Evolutionary conservation across 2,888 invertebrate genomes (phyloP), one percentile per base, ranked within the genome.

Genomic region (Adela reaumurella): DNA sequence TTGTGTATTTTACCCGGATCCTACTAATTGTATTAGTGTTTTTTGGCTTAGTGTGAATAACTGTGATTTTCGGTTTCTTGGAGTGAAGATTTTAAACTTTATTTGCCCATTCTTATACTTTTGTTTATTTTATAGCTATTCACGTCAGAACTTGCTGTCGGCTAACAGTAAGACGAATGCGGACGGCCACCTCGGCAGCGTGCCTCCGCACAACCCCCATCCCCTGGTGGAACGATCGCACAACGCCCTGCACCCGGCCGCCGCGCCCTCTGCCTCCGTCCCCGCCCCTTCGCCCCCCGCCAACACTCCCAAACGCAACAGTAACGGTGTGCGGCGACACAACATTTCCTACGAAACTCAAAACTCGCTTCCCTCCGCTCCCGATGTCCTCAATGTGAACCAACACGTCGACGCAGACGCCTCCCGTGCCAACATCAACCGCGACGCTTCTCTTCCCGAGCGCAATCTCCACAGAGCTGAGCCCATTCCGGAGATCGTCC

Each of bases 141-240:
- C 94, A 35, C 86, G 93, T 48, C 94, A 94, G 77, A 94, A 94
- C 70, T 83, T 93, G 51, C 81, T 94, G 45, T 91, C 90, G 42
- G 85, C 86, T 49, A 83, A 72, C 61, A 83, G 83, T 62, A 92
- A 92, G 70, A 88, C 87, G 59, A 89, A 87, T 61, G 88, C 89
- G 57, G 84, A 82, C 49, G 67, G 70, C 2, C 70, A 79, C 49
- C 68, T 78, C 55, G 77, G 78, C 51, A 66, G 62, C 43, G 67
- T 64, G 8, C 61, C 62, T 20, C 58, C 67, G 17, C 68, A 65
- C 57, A 62, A 63, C 53, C 70, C 80, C 29, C 70, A 76, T 53
- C 76, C 81, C 2, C 63, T 80, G 48, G 70, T 68, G 28, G 86
- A 84, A 60, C 70, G 85, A 51, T 80, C 83, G 6, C 84, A 84